These are phyloP conservation scores for Corythornis cristatus DNA, from an alignment of 2,113 vertebrate species.

Conservation along the genomic window DNA sequence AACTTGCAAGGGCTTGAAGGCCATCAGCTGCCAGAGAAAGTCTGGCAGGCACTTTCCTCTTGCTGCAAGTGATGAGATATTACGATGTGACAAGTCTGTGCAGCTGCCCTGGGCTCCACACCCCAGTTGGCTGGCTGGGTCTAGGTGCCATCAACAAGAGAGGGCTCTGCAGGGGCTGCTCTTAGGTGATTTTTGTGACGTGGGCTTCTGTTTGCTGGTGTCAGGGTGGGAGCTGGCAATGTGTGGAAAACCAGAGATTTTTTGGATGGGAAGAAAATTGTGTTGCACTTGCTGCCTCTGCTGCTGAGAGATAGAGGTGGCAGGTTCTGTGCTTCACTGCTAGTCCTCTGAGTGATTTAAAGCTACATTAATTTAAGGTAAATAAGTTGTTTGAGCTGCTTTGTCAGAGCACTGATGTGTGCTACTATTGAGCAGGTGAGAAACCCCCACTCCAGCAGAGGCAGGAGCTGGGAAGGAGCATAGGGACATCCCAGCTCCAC, in stretches of 20 bases:
- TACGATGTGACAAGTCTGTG: accelerated
- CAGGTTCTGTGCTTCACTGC: neutral
- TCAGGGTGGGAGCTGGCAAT: neutral
- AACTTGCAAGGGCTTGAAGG: neutral
- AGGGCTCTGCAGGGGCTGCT: neutral
- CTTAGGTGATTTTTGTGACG: neutral
- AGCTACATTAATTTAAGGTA: neutral
- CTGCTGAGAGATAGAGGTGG: neutral
- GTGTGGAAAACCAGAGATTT: neutral
- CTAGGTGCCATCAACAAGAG: accelerated
- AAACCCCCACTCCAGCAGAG: neutral
- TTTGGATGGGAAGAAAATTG: neutral
- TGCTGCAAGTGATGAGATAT: neutral
- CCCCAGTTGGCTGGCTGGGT: accelerated
- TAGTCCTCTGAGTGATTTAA: neutral
- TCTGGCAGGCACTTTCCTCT: neutral
- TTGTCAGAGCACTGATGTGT: neutral
- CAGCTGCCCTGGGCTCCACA: neutral
- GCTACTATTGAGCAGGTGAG: neutral
- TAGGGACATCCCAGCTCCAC: accelerated
- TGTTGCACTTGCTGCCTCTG: neutral
- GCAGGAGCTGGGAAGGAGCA: neutral
- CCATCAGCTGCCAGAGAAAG: neutral
- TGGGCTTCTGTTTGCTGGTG: neutral
- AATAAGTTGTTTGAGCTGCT: neutral